Base-by-base conservation (phyloP, 2,888 invertebrate species). In the Drosophila kambysellisi region DNA sequence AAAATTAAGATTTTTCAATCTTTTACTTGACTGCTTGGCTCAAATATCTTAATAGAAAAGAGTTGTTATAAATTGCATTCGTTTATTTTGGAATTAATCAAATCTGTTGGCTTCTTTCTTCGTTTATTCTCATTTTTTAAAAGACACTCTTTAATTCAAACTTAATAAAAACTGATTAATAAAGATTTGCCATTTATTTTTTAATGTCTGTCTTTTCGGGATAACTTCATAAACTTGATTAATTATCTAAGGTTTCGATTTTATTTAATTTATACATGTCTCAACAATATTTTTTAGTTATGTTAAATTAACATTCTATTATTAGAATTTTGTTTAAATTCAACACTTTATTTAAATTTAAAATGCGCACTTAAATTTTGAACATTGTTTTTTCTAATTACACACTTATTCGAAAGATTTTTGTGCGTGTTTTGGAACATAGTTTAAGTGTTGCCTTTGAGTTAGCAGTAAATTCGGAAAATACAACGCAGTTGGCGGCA, bases 381-480 rank as follows among this genome's bases (percentile, higher is more conserved):
- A 25, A 12, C 2, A 46, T 12, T 0, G 3, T 17, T 20, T 12
- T 20, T 20, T 52, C 20, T 20, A 12, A 52, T 32, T 35, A 15
- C 3, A 15, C 15, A 15, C 7, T 33, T 60, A 46, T 53, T 64
- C 51, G 51, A 30, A 65, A 43, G 50, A 32, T 20, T 56, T 59
- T 72, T 51, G 29, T 52, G 52, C 69, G 60, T 75, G 9, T 74
- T 69, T 63, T 73, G 50, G 63, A 66, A 52, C 53, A 67, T 17
- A 29, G 1, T 20, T 20, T 3, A 35, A 53, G 48, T 43, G 60
- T 64, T 46, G 53, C 15, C 35, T 52, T 57, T 80, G 70, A 25
- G 20, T 25, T 74, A 73, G 56, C 60, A 39, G 41, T 33, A 65
- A 57, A 58, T 52, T 15, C 46, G 50, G 62, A 74, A 72, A 71